Evolutionary conservation across 2,113 vertebrate species (phyloP).

Genomic region (Alectura lathami): DNA sequence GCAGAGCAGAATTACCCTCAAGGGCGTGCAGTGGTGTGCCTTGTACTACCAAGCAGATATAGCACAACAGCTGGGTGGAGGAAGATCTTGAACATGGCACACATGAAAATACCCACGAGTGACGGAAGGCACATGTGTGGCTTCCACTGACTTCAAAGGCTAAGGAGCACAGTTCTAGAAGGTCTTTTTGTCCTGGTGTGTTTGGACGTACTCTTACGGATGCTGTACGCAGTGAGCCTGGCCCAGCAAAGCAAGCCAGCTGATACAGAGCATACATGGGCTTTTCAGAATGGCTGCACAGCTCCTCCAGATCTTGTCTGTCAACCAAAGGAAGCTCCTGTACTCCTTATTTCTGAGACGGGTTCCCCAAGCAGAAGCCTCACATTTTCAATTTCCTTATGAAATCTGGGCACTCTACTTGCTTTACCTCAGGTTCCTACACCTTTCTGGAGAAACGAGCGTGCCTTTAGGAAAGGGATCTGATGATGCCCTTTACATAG

Average conservation of each 20-base stretch:
- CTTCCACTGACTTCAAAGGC: background rate
- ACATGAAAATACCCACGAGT: accelerated
- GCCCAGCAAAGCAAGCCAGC: background rate
- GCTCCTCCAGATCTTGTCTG: background rate
- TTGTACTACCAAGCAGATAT: background rate
- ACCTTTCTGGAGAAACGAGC: background rate
- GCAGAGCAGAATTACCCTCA: background rate
- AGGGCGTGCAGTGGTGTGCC: background rate
- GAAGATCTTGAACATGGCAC: background rate
- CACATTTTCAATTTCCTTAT: background rate
- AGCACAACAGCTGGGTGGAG: background rate
- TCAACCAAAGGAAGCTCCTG: background rate
- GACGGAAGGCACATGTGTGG: accelerated
- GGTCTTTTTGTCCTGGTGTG: background rate
- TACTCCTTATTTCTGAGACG: background rate
- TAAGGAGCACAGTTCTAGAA: background rate
- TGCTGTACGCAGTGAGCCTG: accelerated
- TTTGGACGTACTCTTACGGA: background rate
- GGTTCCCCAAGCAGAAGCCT: background rate
- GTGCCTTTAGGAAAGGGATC: background rate
- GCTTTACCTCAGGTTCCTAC: background rate
- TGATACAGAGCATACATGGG: background rate
- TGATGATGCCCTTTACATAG: background rate
- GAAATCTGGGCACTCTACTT: background rate
- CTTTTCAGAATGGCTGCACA: background rate